Evolutionary conservation across 92 coral and sea anemone genomes (phyloP).

Genomic region (Phenganax subtilis): DNA sequence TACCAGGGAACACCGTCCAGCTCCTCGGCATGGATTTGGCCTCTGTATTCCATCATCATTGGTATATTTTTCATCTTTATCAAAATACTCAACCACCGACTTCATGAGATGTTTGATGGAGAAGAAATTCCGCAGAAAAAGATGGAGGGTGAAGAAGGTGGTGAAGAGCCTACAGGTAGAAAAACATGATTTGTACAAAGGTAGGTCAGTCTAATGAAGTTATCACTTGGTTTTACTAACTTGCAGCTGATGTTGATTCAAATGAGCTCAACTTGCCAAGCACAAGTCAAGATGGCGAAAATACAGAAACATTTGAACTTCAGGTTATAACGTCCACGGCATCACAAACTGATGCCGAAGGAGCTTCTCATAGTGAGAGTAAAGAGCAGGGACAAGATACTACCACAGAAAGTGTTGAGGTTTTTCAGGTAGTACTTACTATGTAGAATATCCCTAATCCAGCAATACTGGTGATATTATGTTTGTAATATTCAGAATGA

Average conservation of each 20-base stretch:
- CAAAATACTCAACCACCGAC: constrained; percentile 79
- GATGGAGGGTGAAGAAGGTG: constrained; percentile 11
- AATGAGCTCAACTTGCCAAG: constrained; percentile 16
- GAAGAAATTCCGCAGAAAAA: constrained; percentile 78
- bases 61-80: constrained; percentile 71
- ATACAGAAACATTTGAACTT: constrained; percentile 19
- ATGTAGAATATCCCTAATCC: background rate
- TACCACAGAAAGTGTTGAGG: background rate
- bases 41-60: constrained; percentile 68
- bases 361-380: background rate
- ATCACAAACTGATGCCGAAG: background rate
- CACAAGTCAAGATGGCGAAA: constrained; percentile 22
- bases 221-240: background rate
- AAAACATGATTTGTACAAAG: too few species aligned
- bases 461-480: background rate
- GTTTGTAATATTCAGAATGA: constrained; percentile 28
- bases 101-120: constrained; percentile 92
- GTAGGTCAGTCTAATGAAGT: too few species aligned
- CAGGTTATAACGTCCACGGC: constrained; percentile 6
- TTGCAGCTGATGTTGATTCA: background rate
- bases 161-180: background rate
- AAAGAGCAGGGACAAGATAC: background rate
- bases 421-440: constrained; percentile 14
- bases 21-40: constrained; percentile 74
- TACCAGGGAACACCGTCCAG: constrained; percentile 73